Evolutionary conservation across 37 sponge, comb jelly and placozoan species (phyloP).

Genomic region (Corticium candelabrum): DNA sequence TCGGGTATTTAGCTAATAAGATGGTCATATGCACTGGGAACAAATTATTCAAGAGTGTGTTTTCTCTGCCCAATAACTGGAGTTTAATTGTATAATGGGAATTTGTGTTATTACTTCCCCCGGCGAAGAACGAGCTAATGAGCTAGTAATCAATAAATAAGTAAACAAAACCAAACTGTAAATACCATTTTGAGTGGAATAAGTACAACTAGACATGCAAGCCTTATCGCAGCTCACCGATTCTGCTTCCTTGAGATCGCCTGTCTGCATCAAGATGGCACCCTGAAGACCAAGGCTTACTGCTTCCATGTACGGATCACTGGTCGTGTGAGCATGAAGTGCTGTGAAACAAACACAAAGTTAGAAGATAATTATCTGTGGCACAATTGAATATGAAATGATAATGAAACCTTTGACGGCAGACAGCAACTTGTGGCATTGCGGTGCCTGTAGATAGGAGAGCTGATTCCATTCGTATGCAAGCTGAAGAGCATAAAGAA

Average conservation of each 20-base stretch:
- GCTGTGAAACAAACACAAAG: neutral
- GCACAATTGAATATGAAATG: neutral
- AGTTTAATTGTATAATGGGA: no score
- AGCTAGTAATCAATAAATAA: no score
- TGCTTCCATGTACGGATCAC: neutral
- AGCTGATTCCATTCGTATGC: neutral
- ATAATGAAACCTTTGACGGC: neutral
- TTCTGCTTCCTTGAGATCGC: neutral
- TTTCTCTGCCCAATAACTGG: no score
- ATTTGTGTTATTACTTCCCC: no score
- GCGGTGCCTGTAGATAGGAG: neutral
- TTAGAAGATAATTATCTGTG: neutral
- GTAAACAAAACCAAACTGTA: no score
- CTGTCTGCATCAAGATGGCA: neutral
- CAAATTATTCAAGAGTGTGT: no score
- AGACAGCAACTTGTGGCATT: neutral
- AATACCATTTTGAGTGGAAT: no score
- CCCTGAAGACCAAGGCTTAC: neutral
- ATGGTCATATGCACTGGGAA: no score
- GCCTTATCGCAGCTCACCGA: no score
- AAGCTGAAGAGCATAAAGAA: neutral
- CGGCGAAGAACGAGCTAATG: no score
- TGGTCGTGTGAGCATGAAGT: neutral
- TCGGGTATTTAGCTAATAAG: no score
- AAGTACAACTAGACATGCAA: no score